Evolutionary conservation across 2,797 vertebrate genomes (phyloP).

Genomic region (Mormyrops boulengeri): DNA sequence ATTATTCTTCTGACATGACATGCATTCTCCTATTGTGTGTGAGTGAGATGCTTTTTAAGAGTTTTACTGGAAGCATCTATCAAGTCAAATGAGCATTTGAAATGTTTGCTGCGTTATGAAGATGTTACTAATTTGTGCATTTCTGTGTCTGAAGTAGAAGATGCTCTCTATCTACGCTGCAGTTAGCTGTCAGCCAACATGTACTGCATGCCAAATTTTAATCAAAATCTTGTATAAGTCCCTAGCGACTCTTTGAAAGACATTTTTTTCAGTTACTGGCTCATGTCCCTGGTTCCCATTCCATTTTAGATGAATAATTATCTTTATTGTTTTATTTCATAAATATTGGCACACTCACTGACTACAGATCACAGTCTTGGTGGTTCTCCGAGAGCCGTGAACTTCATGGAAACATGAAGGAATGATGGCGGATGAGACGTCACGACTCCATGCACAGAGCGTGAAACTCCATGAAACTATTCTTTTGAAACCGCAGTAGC

Average conservation of each 20-base stretch:
- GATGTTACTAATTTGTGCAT: not conserved
- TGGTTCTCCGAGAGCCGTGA: not conserved
- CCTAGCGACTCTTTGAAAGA: not conserved
- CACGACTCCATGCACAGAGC: not conserved
- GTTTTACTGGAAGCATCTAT: not conserved
- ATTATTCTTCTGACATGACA: not conserved
- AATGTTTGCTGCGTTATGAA: not conserved
- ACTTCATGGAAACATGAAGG: not conserved
- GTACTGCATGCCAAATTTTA: constrained; percentile 5
- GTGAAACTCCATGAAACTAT: not conserved
- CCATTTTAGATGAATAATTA: not conserved
- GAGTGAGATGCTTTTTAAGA: not conserved
- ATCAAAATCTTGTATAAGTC: not conserved
- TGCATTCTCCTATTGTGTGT: not conserved
- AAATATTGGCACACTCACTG: not conserved
- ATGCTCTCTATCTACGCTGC: not conserved
- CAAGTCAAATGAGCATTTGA: not conserved
- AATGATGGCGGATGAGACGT: not conserved
- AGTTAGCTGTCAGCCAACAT: not conserved
- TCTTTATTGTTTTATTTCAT: not conserved
- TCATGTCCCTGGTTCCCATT: not conserved
- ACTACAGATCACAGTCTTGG: not conserved
- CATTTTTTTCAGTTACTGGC: not conserved
- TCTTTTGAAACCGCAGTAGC: not conserved
- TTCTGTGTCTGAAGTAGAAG: not conserved